phyloP scores from a whole-genome alignment of 2,797 vertebrate genomes.

The Alca torda region DNA sequence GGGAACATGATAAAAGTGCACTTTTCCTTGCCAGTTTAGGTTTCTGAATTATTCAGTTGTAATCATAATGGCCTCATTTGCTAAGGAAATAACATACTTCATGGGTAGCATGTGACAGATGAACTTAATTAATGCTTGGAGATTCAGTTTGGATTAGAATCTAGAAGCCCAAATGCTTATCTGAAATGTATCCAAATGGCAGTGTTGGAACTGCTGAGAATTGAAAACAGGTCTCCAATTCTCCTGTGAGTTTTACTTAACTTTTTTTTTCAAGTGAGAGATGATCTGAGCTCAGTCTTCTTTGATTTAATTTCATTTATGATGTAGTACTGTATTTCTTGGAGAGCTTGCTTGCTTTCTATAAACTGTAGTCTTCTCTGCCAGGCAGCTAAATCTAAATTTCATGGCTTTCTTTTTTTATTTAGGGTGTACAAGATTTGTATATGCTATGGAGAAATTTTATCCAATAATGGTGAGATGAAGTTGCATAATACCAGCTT shows the following conservation, averaged over 20 bases:
- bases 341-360: not conserved
- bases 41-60: constrained; percentile 46
- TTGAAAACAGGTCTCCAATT: not conserved
- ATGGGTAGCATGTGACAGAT: constrained; percentile 42
- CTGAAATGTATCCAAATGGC: constrained; percentile 38
- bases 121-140: constrained; percentile 57
- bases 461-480: not conserved
- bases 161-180: not conserved
- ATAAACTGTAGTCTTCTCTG: not conserved
- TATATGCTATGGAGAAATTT: not conserved
- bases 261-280: not conserved
- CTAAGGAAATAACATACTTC: constrained; percentile 49
- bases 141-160: constrained; percentile 21
- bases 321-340: not conserved
- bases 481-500: not conserved
- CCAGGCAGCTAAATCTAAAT: not conserved
- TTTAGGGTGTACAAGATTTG: not conserved
- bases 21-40: not conserved
- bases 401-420: not conserved
- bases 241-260: not conserved
- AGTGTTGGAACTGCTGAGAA: not conserved
- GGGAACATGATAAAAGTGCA: not conserved
- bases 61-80: not conserved
- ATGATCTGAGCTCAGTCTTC: not conserved
- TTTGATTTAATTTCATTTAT: not conserved